Conservation (phyloP, 1,140 invertebrate species). For the Phortica variegata region DNA sequence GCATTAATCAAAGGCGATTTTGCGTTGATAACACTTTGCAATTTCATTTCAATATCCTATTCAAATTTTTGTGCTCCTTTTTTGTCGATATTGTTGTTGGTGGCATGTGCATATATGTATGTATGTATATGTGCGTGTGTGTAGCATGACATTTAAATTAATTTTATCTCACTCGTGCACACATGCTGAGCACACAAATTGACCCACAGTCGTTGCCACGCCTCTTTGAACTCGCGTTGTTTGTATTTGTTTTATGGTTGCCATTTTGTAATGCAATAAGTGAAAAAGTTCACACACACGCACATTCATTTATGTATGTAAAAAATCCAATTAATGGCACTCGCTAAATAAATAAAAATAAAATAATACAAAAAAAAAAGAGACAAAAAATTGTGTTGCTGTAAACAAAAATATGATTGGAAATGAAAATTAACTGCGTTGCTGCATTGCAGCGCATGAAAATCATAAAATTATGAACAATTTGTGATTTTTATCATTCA, state of each 20-base stretch:
- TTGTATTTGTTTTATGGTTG: conserved; percentile 15
- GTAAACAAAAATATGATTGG: no score
- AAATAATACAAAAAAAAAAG: conserved; percentile 20
- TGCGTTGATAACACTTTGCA: conserved; percentile 28
- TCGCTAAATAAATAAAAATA: conserved; percentile 28
- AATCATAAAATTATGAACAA: no score
- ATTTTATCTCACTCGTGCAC: no score
- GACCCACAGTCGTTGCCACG: no score
- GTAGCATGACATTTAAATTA: not conserved
- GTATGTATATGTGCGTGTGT: conserved; percentile 4
- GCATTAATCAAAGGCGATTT: conserved; percentile 1
- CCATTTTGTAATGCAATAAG: conserved; percentile 24
- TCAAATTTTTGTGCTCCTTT: conserved; percentile 24
- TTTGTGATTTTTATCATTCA: no score
- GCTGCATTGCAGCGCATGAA: no score
- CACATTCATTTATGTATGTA: no score
- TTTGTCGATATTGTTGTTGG: conserved; percentile 20
- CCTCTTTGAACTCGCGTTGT: no score
- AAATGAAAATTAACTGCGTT: no score
- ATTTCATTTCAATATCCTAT: conserved; percentile 30
- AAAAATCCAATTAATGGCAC: conserved; percentile 40
- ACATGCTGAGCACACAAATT: no score
- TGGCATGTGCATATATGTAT: conserved; percentile 2
- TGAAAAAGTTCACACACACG: no score
- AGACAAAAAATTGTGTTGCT: no score